A percentile compares a stretch with the other conserved stretches of the same genome.
These are phyloP conservation scores for Trimorus sp. DNA, from an alignment of 2,888 invertebrate species.

Conservation along the genomic window DNA sequence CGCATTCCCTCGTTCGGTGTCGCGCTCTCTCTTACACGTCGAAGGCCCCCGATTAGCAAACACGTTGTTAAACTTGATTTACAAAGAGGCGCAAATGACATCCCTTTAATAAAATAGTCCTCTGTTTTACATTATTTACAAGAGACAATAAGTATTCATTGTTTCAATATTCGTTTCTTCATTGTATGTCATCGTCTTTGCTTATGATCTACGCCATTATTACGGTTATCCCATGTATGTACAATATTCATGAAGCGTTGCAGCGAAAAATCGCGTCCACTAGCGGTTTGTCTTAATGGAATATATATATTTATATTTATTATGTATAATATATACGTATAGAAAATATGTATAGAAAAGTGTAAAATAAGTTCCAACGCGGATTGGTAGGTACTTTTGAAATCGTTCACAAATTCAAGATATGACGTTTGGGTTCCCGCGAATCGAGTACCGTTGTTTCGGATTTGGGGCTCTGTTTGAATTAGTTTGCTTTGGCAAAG, in stretches of 20 bases:
- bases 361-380: constrained; percentile 48
- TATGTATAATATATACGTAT: constrained; percentile 32
- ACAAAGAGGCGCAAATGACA: constrained; percentile 41
- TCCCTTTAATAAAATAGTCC: constrained; percentile 49
- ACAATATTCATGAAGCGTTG: constrained; percentile 39
- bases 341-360: constrained; percentile 59
- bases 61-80: constrained; percentile 29
- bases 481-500: background rate
- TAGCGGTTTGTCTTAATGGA: constrained; percentile 26
- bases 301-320: background rate
- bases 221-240: constrained; percentile 25
- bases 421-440: constrained; percentile 40
- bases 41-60: constrained; percentile 30
- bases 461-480: too few species aligned
- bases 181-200: background rate
- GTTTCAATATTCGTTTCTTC: background rate
- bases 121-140: constrained; percentile 51
- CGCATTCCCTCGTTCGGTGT: background rate
- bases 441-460: background rate
- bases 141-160: constrained; percentile 12
- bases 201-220: constrained; percentile 16
- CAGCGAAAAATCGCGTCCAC: constrained; percentile 32
- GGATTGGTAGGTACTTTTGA: constrained; percentile 46
- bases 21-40: constrained; percentile 1
- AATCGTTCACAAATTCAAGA: constrained; percentile 47